Evolutionary conservation across 2,113 vertebrate genomes (phyloP).

Genomic region (Hippocampus guttulatus): DNA sequence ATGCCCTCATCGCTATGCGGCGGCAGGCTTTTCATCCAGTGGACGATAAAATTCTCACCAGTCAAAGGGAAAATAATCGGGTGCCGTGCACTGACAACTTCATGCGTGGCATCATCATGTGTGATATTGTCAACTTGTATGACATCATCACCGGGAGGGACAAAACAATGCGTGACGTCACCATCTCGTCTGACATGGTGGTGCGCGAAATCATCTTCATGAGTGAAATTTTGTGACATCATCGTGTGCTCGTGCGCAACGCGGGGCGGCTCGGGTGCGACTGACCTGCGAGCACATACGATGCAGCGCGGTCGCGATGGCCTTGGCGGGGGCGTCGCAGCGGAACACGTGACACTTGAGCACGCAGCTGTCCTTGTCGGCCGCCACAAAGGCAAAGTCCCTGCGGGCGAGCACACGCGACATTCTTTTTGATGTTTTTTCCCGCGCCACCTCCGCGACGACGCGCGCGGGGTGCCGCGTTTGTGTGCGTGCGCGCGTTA

Average conservation of each 20-base stretch:
- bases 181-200: too few species aligned
- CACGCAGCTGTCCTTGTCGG: conserved; percentile 92
- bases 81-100: too few species aligned
- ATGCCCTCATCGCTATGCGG: too few species aligned
- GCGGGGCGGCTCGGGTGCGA: background rate
- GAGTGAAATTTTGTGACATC: background rate
- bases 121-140: too few species aligned
- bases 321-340: conserved; percentile 89
- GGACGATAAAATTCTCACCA: too few species aligned
- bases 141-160: too few species aligned
- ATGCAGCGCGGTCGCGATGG: conserved; percentile 87
- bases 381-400: conserved; percentile 94
- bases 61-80: too few species aligned
- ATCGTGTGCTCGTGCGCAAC: background rate
- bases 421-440: too few species aligned
- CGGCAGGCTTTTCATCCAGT: too few species aligned
- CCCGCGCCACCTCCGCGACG: background rate
- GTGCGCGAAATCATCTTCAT: too few species aligned
- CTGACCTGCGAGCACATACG: conserved; percentile 90
- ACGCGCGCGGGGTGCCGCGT: background rate
- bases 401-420: conserved; percentile 56
- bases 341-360: conserved; percentile 95
- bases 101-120: too few species aligned
- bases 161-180: too few species aligned
- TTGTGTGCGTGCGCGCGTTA: conserved; percentile 22